Base-by-base conservation (phyloP, 2,797 vertebrate species). In the Clarias fuscus region DNA sequence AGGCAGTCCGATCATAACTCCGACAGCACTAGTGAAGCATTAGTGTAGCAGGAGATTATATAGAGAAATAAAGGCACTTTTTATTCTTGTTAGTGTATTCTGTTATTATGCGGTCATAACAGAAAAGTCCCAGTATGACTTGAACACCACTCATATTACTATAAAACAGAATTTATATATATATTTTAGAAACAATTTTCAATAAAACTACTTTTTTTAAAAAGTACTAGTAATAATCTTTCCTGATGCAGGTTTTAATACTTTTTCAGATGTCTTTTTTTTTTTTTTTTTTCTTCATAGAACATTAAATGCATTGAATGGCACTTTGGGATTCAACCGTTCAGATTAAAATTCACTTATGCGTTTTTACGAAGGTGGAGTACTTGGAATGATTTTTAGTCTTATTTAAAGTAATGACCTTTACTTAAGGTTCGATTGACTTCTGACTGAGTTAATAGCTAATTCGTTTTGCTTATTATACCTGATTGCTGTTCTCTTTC, bases 401-500 rank as follows among this genome's bases (percentile, higher is more conserved):
- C 24, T 65, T 43, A 43, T 3, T 67, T 24, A 62, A 64, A 18
- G 43, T 33, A 33, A n/a, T 64, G 22, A 64, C 14, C 8, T 7
- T 17, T 64, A 64, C 33, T 6, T 22, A 15, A 4, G 27, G 6
- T 43, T 64, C 43, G 40, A 80, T 18, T 78, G 58, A 22, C 20
- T 37, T 37, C 37, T 64, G 37, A 18, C 7, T 0, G 10, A 68
- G 64, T 67, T 82, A 67, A 67, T 67, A 30, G 18, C 22, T 22
- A 7, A 68, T 53, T 33, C 1, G 3, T 22, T 67, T 62, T 18
- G 13, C 37, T 64, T 53, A 84, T 62, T 62, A 15, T 72, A 3
- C 24, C 40, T 85, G 2, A 83, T 86, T 81, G 83, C 11, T 83
- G 3, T 84, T 20, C 22, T 48, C 0, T 73, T 18, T 84, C 48